Conservation (phyloP, 2,888 invertebrate species). For the Dorcus parallelipipedus region DNA sequence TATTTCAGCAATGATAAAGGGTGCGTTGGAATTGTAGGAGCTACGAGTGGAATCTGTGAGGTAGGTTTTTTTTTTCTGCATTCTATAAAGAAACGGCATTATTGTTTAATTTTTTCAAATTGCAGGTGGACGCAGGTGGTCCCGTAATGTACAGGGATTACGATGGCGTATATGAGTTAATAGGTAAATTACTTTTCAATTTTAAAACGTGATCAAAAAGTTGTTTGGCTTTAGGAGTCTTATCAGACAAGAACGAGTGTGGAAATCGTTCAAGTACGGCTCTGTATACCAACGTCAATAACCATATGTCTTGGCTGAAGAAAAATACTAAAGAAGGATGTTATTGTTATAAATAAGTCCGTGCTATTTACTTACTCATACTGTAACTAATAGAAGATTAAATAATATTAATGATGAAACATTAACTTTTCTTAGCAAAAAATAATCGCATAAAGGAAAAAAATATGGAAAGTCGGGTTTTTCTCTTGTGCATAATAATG, state of each 20-base stretch:
- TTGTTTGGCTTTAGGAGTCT: slow-evolving; percentile 45
- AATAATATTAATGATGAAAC: too few species aligned
- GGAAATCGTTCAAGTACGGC: slow-evolving; percentile 46
- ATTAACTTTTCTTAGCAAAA: too few species aligned
- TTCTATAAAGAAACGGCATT: too few species aligned
- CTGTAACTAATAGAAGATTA: too few species aligned
- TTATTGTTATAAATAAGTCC: slow-evolving; percentile 46
- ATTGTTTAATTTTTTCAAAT: slow-evolving; percentile 21
- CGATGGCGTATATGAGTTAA: slow-evolving; percentile 52
- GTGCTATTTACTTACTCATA: too few species aligned
- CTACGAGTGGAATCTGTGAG: slow-evolving; percentile 50
- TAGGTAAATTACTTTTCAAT: slow-evolving; percentile 42
- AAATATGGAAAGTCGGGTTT: too few species aligned
- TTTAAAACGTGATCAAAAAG: not conserved
- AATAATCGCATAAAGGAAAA: too few species aligned
- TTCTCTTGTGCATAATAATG: too few species aligned
- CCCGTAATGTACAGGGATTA: slow-evolving; percentile 54
- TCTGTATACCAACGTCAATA: slow-evolving; percentile 52
- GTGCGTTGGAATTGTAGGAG: slow-evolving; percentile 55
- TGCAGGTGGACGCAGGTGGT: slow-evolving; percentile 55
- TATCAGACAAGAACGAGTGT: slow-evolving; percentile 54
- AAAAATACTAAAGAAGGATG: slow-evolving; percentile 57
- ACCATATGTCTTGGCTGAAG: slow-evolving; percentile 58
- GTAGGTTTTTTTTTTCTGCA: slow-evolving; percentile 39
- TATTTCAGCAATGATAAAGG: slow-evolving; percentile 53